These are phyloP conservation scores for Stegophylla sp. DNA, from an alignment of 2,888 invertebrate species.

Conservation along the genomic window DNA sequence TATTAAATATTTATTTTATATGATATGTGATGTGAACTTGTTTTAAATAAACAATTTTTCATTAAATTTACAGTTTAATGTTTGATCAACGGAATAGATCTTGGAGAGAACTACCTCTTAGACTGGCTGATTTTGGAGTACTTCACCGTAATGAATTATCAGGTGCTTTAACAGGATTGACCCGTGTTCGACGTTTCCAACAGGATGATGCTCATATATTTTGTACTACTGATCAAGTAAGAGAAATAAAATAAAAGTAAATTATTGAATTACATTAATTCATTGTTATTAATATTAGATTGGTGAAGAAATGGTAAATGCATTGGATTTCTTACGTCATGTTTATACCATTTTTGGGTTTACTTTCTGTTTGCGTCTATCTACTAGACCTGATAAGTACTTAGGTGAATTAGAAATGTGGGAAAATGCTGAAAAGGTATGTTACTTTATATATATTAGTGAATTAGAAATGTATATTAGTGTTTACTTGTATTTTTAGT, in stretches of 20 bases:
- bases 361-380: conserved; percentile 87
- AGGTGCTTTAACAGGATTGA: conserved; percentile 92
- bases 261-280: conserved; percentile 1
- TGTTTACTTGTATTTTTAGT: too few relatives aligned
- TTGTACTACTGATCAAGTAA: conserved; percentile 75
- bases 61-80: conserved; percentile 70
- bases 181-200: conserved; percentile 95
- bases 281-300: conserved; percentile 70
- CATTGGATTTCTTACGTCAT: conserved; percentile 85
- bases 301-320: conserved; percentile 79
- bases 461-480: not conserved
- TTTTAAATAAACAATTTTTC: not conserved
- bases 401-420: conserved; percentile 92
- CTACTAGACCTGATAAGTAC: conserved; percentile 93
- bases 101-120: conserved; percentile 93
- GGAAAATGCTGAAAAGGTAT: conserved; percentile 87
- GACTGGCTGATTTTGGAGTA: conserved; percentile 97
- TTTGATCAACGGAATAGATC: conserved; percentile 80
- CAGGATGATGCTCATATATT: conserved; percentile 99
- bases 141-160: conserved; percentile 94
- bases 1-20: not conserved
- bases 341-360: conserved; percentile 94
- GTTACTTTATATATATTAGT: not conserved
- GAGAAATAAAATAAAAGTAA: not conserved
- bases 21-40: too few relatives aligned